Conservation (phyloP, 2,113 vertebrate species). For the Stigmatopora argus region DNA sequence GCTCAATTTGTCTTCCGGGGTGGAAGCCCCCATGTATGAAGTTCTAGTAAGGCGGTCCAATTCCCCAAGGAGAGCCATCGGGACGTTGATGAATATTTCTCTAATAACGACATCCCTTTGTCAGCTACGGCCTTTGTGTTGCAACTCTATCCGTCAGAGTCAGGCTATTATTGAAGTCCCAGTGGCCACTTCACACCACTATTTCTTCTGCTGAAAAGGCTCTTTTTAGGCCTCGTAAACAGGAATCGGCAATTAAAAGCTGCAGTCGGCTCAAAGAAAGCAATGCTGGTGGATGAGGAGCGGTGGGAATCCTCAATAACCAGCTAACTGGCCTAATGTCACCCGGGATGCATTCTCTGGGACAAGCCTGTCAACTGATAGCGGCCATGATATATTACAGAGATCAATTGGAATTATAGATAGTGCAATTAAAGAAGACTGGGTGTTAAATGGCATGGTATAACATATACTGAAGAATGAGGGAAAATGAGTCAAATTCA, state of each 20-base stretch:
- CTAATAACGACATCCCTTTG: conserved; percentile 69
- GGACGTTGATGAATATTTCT: conserved; percentile 73
- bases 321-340: conserved; percentile 48
- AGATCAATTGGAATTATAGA: conserved; percentile 43
- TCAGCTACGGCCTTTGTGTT: conserved; percentile 69
- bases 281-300: conserved; percentile 28
- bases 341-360: conserved; percentile 48
- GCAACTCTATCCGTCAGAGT: conserved; percentile 63
- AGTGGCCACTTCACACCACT: conserved; percentile 44
- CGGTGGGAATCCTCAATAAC: conserved; percentile 48
- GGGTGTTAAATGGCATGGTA: conserved; percentile 9
- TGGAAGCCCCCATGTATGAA: conserved; percentile 36
- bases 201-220: conserved; percentile 63
- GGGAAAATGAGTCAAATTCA: conserved; percentile 73
- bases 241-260: conserved; percentile 67
- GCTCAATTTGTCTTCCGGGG: conserved; percentile 18
- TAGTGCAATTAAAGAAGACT: conserved; percentile 42
- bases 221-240: conserved; percentile 54
- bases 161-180: conserved; percentile 68
- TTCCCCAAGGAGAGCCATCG: conserved; percentile 60
- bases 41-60: conserved; percentile 35
- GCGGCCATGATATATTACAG: conserved; percentile 61
- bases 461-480: conserved; percentile 30
- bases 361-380: conserved; percentile 60
- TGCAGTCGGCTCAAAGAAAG: conserved; percentile 54